Percentiles rank a stretch among this genome's conserved stretches.
phyloP scores from a whole-genome alignment of 2,113 vertebrate genomes.

The Ammodytes dubius region DNA sequence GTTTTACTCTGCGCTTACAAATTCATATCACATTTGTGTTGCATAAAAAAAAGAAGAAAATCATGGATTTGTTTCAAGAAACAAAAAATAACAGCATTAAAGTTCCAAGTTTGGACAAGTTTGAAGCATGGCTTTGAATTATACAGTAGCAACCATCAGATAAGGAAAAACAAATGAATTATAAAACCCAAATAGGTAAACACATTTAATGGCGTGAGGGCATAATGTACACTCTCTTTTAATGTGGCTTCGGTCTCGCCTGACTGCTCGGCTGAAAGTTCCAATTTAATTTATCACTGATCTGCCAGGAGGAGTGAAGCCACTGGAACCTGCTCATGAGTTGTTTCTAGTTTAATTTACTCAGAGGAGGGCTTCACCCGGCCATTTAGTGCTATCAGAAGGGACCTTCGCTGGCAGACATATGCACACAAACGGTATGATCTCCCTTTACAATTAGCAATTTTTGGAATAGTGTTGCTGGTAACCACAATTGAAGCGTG shows the following conservation, averaged over 20 bases:
- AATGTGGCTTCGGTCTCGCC: constrained; percentile 61
- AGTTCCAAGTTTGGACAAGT: constrained; percentile 23
- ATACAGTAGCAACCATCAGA: constrained; percentile 28
- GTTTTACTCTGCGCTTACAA: constrained; percentile 44
- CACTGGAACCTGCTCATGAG: constrained; percentile 50
- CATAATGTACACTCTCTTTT: constrained; percentile 66
- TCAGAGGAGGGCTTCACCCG: constrained; percentile 39
- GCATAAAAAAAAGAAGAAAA: constrained; percentile 24
- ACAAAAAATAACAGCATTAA: constrained; percentile 28
- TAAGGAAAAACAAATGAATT: constrained; percentile 37
- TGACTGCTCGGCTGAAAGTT: constrained; percentile 73
- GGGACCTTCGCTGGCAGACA: constrained; percentile 5
- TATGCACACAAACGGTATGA: constrained; percentile 28
- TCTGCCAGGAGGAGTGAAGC: constrained; percentile 53
- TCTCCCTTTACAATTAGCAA: constrained; percentile 42
- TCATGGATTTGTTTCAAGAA: constrained; percentile 38
- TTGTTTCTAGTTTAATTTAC: constrained; percentile 67
- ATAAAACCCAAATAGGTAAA: constrained; percentile 63
- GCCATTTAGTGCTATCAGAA: constrained; percentile 48
- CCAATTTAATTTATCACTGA: constrained; percentile 75
- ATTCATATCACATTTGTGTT: constrained; percentile 44
- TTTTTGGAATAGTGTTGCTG: constrained; percentile 43
- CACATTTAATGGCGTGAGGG: constrained; percentile 48
- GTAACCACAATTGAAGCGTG: constrained; percentile 19
- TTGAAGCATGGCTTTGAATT: constrained; percentile 23